These are phyloP conservation scores for Megalopta genalis DNA, from an alignment of 1,140 invertebrate genomes.

Conservation along the genomic window DNA sequence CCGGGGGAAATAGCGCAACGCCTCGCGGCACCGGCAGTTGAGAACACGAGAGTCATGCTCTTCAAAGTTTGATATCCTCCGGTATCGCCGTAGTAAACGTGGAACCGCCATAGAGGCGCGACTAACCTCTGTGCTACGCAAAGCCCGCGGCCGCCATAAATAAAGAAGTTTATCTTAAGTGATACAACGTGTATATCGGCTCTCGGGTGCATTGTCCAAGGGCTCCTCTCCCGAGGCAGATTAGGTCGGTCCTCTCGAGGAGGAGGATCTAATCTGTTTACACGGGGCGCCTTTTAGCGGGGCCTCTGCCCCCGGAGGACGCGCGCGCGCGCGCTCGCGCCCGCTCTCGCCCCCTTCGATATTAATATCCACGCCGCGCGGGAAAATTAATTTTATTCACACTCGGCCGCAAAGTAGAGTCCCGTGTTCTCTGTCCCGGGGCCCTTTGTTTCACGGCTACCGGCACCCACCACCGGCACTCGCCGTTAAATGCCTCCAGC, in stretches of 20 bases:
- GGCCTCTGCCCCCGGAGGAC: slow-evolving; percentile 8
- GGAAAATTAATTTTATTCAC: slow-evolving; percentile 67
- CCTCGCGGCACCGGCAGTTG: background rate
- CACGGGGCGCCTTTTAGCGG: slow-evolving; percentile 65
- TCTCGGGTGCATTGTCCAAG: slow-evolving; percentile 18
- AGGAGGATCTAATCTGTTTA: slow-evolving; percentile 66
- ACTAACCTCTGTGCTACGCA: slow-evolving; percentile 12
- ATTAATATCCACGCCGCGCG: slow-evolving; percentile 15
- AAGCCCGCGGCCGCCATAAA: slow-evolving; percentile 15
- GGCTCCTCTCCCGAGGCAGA: slow-evolving; percentile 4
- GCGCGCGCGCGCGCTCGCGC: background rate
- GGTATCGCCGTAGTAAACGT: background rate
- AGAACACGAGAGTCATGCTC: background rate
- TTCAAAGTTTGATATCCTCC: background rate
- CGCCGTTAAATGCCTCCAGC: background rate
- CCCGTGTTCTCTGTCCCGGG: slow-evolving; percentile 43
- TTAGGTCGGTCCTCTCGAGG: slow-evolving; percentile 35
- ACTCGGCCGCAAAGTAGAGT: slow-evolving; percentile 58
- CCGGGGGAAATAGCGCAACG: no score
- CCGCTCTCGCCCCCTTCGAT: no score
- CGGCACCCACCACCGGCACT: no score
- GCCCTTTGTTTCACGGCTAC: background rate
- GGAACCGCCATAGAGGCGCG: background rate
- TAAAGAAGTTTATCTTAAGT: slow-evolving; percentile 46
- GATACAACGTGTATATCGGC: slow-evolving; percentile 27